These are phyloP conservation scores for Tetranychus urticae DNA, from an alignment of 1,140 invertebrate genomes.

Conservation along the genomic window DNA sequence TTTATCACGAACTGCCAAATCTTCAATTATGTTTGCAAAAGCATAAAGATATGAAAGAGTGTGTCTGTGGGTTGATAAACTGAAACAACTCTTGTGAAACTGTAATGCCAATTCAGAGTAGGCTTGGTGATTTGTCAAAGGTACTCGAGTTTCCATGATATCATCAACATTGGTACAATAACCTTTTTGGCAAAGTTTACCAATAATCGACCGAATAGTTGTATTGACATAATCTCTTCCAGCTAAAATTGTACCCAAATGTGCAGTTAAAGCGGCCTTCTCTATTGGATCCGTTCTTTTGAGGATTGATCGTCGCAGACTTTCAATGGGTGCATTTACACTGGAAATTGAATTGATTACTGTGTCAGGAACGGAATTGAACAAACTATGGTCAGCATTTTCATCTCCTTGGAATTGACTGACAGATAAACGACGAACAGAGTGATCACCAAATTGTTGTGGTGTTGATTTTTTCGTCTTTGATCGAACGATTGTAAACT, in stretches of 20 bases:
- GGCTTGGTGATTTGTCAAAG: background rate
- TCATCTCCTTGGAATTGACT: background rate
- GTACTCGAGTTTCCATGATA: background rate
- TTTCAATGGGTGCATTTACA: background rate
- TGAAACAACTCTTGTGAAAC: background rate
- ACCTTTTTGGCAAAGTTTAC: background rate
- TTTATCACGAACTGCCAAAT: background rate
- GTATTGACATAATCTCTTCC: background rate
- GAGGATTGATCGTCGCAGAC: background rate
- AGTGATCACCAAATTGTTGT: slow-evolving; percentile 29
- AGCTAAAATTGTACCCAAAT: background rate
- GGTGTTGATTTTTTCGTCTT: slow-evolving; percentile 37
- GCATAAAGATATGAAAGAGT: background rate
- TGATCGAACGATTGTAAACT: slow-evolving; percentile 29
- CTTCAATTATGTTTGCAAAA: background rate
- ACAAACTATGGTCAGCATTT: background rate
- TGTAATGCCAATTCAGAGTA: background rate
- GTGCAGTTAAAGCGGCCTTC: background rate
- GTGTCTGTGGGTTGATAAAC: background rate
- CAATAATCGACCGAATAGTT: background rate
- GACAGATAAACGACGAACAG: background rate
- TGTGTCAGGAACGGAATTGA: background rate
- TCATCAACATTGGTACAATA: background rate
- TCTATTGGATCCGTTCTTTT: background rate
- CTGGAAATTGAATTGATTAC: background rate